Evolutionary conservation across 64 coral and sea anemone genomes (phyloP).

Genomic region (Acropora yongei): DNA sequence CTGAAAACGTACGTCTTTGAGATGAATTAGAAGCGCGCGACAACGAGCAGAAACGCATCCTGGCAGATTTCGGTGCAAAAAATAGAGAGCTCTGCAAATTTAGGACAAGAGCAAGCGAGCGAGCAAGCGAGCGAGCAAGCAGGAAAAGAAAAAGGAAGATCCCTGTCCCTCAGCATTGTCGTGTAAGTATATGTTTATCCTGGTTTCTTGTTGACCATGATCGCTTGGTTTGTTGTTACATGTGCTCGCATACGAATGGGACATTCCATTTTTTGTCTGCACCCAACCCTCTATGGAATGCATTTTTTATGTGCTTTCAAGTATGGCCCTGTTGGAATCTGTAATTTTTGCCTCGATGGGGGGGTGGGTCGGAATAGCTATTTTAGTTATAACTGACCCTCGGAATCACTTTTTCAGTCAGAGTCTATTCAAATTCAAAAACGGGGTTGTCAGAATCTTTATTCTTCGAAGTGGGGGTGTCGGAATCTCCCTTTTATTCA

Average conservation of each 20-base stretch:
- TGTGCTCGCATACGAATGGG: not conserved
- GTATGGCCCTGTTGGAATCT: too few species aligned
- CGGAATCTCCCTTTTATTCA: too few species aligned
- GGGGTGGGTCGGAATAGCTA: too few species aligned
- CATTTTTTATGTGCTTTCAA: too few species aligned
- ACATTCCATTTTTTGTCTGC: not conserved
- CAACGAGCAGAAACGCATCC: conserved; percentile 1
- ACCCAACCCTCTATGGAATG: too few species aligned
- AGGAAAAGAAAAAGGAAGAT: conserved; percentile 25
- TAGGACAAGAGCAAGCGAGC: too few species aligned
- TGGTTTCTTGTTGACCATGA: not conserved
- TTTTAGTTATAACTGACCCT: too few species aligned
- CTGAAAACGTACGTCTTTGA: conserved; percentile 21
- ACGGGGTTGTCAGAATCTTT: too few species aligned
- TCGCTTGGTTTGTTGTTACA: not conserved
- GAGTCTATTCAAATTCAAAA: too few species aligned
- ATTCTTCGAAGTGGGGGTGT: too few species aligned
- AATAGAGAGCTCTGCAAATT: not conserved
- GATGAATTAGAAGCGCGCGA: not conserved
- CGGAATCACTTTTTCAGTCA: too few species aligned
- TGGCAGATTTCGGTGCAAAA: conserved; percentile 16
- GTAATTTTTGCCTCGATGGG: too few species aligned
- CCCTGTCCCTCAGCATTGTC: conserved; percentile 34
- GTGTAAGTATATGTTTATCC: conserved; percentile 35
- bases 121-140: not conserved